Evolutionary conservation across 2,888 invertebrate genomes (phyloP).

Genomic region (Amblyjoppa fuscipennis): DNA sequence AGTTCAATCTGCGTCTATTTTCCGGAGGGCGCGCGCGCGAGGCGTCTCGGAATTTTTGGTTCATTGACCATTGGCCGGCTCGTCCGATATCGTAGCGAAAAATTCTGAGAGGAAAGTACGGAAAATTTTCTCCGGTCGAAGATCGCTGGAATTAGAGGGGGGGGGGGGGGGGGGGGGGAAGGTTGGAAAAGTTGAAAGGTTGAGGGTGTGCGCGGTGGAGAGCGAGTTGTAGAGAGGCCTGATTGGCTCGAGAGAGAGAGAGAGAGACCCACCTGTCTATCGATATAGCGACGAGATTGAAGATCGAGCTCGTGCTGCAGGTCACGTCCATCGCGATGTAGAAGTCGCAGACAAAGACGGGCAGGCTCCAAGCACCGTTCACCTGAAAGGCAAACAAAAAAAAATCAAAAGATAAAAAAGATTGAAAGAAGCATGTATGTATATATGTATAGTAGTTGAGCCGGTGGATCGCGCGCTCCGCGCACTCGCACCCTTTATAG

Average conservation of each 20-base stretch:
- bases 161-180: neutral
- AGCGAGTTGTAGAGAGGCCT: neutral
- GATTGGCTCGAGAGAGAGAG: conserved; percentile 19
- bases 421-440: conserved; percentile 1
- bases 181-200: neutral
- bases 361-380: conserved; percentile 95
- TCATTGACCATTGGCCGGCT: neutral
- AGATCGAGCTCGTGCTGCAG: conserved; percentile 98
- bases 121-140: neutral
- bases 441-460: too few species aligned
- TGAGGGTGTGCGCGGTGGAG: neutral
- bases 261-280: conserved; percentile 94
- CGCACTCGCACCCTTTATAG: too few species aligned
- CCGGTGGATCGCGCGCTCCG: too few species aligned
- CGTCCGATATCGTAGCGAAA: neutral
- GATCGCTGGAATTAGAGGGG: neutral
- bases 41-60: neutral
- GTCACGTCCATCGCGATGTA: conserved; percentile 99
- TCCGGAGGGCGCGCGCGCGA: neutral
- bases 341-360: conserved; percentile 97
- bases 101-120: neutral
- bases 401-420: conserved; percentile 62
- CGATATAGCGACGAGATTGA: conserved; percentile 98
- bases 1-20: conserved; percentile 2
- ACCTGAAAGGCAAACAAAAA: conserved; percentile 87